These are phyloP conservation scores for Tetrax tetrax DNA, from an alignment of 2,113 vertebrate genomes.

Conservation along the genomic window DNA sequence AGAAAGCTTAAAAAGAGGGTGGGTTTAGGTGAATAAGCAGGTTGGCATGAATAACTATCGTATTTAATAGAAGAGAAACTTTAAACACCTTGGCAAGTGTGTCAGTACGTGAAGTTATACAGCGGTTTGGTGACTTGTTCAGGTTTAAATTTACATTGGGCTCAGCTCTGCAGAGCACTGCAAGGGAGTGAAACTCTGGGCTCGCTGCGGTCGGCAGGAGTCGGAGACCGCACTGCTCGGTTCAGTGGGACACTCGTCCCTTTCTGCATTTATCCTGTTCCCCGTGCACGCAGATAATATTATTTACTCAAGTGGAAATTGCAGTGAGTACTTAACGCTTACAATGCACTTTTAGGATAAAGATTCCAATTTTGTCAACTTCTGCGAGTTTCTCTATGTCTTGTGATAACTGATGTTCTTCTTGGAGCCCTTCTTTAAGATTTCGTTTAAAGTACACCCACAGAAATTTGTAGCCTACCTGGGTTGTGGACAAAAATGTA, in stretches of 20 bases:
- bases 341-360: background rate
- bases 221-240: background rate
- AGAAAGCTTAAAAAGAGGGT: background rate
- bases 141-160: background rate
- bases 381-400: background rate
- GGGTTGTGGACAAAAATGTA: background rate
- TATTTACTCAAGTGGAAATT: background rate
- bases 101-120: background rate
- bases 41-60: background rate
- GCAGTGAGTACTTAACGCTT: background rate
- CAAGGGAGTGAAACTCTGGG: background rate
- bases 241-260: background rate
- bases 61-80: conserved; percentile 25
- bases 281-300: background rate
- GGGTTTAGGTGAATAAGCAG: conserved; percentile 2
- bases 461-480: background rate
- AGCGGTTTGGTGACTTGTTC: background rate
- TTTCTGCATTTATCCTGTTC: background rate
- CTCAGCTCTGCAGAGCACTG: background rate
- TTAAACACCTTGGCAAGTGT: conserved; percentile 20
- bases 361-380: background rate
- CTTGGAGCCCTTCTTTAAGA: background rate
- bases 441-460: background rate
- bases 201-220: background rate
- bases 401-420: background rate